Evolutionary conservation across 2,888 invertebrate species (phyloP), one percentile per base, ranked within the genome.

Genomic region (Neoscelio sp.): DNA sequence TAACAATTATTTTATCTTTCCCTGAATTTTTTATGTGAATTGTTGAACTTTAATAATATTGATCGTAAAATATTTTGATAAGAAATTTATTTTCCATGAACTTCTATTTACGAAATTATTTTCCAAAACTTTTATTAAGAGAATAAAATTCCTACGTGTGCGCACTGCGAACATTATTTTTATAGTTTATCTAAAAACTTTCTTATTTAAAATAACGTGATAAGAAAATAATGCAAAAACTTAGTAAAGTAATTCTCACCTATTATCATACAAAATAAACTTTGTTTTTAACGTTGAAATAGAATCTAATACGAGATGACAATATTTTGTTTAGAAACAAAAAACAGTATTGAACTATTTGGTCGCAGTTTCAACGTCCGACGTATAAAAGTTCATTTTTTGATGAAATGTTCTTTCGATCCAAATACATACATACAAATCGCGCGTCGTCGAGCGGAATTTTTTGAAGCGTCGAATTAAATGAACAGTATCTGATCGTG

Each of bases 401-500:
- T 17, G 18, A 44, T 18, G 58, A 58, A 58, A 42, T 12, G 60
- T 60, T 18, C 33, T 8, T 13, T 46, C 60, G 46, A 46, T 60
- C 46, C 18, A 40, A 60, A 60, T 30, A 18, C 12, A 28, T 20
- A 8, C 18, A 15, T 40, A 50, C 56, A 23, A 52, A 52, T 46
- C 30, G 64, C 48, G 64, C 64, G 56, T 73, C 62, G 28, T 38
- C 17, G 56, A 67, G 20, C 52, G 17, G 42, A 52, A 26, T 23
- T 33, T 78, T 73, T 73, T 64, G 58, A 64, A 70, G 28, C 18
- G 58, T 46, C 67, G 73, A 78, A 68, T 78, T 64, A 64, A 73
- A 62, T 52, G 56, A 58, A 78, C 62, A 46, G 35, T 64, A 68
- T 46, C 73, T 40, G 73, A 73, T 74, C 54, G 54, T 35, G 62